Evolutionary conservation across 2,888 invertebrate species (phyloP).

Genomic region (Synanthedon myopaeformis): DNA sequence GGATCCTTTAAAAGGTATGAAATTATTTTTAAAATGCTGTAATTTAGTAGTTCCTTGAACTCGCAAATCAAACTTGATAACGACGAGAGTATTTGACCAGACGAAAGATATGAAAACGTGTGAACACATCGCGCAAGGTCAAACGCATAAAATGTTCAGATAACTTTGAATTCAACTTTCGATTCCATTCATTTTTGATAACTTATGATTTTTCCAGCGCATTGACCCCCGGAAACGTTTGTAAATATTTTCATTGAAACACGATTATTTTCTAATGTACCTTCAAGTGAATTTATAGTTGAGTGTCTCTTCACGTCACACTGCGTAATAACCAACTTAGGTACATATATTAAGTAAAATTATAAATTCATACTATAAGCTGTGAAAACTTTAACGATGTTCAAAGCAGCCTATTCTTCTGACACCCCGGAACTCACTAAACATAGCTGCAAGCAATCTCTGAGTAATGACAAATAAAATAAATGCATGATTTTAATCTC

Average conservation of each 20-base stretch:
- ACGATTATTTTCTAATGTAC: too few species aligned
- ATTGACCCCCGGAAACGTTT: background rate
- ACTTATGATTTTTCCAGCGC: background rate
- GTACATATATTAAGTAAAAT: too few species aligned
- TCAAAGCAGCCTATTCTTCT: background rate
- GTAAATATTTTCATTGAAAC: too few species aligned
- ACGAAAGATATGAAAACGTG: conserved; percentile 13
- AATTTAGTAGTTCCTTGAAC: conserved; percentile 7
- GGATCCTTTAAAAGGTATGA: too few species aligned
- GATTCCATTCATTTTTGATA: background rate
- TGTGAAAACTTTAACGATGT: too few species aligned
- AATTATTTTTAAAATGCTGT: background rate
- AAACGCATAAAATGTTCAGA: conserved; percentile 3
- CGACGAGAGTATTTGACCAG: conserved; percentile 16
- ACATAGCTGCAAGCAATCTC: conserved; percentile 28
- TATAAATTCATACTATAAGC: too few species aligned
- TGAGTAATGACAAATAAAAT: conserved; percentile 62
- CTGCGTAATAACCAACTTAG: too few species aligned
- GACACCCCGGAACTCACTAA: conserved; percentile 1
- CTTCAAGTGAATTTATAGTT: too few species aligned
- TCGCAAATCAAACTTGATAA: conserved; percentile 14
- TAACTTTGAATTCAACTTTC: background rate
- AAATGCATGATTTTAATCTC: conserved; percentile 67
- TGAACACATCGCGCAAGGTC: conserved; percentile 15
- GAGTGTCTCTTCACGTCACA: too few species aligned